Conservation (phyloP, 2,888 invertebrate species). For the Parnassius smintheus region DNA sequence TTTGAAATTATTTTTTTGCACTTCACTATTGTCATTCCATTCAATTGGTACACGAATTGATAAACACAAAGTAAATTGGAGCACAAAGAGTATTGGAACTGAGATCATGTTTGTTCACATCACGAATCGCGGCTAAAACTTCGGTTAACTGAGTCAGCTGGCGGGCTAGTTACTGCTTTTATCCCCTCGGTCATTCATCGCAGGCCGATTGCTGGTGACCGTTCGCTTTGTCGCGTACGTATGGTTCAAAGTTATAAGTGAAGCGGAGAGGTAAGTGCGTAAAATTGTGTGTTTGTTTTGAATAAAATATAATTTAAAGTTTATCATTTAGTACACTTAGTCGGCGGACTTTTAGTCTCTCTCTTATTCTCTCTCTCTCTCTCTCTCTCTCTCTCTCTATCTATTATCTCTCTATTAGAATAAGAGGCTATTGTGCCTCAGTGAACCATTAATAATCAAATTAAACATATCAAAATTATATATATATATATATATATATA, state of each 20-base stretch:
- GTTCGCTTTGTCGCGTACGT: constrained; percentile 55
- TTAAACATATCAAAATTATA: too few relatives aligned
- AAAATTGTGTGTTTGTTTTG: neutral
- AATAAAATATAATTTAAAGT: too few relatives aligned
- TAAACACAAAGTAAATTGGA: constrained; percentile 59
- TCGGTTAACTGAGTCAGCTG: constrained; percentile 69
- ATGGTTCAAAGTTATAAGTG: constrained; percentile 39
- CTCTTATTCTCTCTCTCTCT: too few relatives aligned
- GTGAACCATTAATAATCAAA: too few relatives aligned
- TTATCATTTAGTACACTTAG: too few relatives aligned
- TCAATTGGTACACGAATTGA: constrained; percentile 62
- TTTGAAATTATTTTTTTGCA: constrained; percentile 43
- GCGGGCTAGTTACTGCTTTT: constrained; percentile 63
- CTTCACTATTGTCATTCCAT: constrained; percentile 66
- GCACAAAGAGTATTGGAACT: constrained; percentile 50
- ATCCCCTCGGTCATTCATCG: constrained; percentile 75
- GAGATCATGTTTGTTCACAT: constrained; percentile 64
- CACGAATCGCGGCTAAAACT: constrained; percentile 59
- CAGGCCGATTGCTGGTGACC: constrained; percentile 67
- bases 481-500: too few relatives aligned
- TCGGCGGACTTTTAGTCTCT: too few relatives aligned
- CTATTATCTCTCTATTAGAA: too few relatives aligned
- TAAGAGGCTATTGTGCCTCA: too few relatives aligned
- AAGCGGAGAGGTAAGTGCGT: constrained; percentile 31
- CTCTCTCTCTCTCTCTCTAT: too few relatives aligned